Evolutionary conservation across 2,888 invertebrate genomes (phyloP).

Genomic region (Myopa tessellatipennis): DNA sequence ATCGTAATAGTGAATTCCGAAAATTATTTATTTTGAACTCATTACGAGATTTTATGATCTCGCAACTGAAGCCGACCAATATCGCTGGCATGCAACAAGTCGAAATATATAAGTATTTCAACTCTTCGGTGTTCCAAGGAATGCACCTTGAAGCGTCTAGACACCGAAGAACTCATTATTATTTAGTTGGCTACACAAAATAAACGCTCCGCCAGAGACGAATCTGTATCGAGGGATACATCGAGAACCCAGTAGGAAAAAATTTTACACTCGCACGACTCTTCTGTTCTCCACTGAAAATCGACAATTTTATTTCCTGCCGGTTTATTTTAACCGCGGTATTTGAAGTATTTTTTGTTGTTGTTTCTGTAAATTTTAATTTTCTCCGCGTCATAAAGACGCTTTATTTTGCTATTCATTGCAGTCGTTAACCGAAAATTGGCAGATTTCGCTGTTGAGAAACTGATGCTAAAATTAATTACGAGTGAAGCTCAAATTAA

Average conservation of each 20-base stretch:
- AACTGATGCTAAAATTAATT: background rate
- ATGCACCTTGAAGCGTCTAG: conserved; percentile 24
- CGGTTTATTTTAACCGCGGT: too few relatives aligned
- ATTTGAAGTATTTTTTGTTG: too few relatives aligned
- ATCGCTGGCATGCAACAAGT: conserved; percentile 20
- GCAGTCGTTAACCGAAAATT: background rate
- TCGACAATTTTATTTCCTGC: too few relatives aligned
- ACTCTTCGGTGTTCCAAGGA: background rate
- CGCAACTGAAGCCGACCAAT: background rate
- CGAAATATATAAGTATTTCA: conserved; percentile 23
- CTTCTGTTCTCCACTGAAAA: too few relatives aligned
- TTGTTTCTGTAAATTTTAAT: too few relatives aligned
- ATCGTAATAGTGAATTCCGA: too few relatives aligned
- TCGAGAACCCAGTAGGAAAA: background rate
- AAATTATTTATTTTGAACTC: conserved; percentile 10
- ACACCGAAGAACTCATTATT: conserved; percentile 20
- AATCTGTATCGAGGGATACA: background rate
- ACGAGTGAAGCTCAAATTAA: background rate
- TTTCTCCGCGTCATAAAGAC: background rate
- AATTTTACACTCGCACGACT: too few relatives aligned
- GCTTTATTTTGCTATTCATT: background rate
- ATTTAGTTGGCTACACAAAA: conserved; percentile 15
- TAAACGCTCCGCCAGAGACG: background rate
- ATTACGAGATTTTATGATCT: background rate
- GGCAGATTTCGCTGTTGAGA: background rate